A percentile compares a stretch with the other conserved stretches of the same genome.
Conservation (phyloP, 2,113 vertebrate species). For the Pygoscelis antarcticus region DNA sequence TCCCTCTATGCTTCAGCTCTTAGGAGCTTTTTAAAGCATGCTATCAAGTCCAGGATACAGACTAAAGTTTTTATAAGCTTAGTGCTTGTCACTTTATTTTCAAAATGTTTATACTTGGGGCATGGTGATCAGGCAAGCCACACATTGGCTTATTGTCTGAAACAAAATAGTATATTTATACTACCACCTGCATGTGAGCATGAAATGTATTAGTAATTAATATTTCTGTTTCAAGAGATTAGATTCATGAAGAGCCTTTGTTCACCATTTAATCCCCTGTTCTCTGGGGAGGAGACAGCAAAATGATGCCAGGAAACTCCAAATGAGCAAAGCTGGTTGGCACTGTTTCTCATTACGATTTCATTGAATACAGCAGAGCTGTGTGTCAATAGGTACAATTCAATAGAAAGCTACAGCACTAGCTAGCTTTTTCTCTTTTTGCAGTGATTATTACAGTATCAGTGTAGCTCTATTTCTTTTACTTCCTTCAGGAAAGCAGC, state of each 20-base stretch:
- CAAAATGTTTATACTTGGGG: background rate
- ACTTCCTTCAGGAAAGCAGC: background rate
- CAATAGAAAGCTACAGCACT: background rate
- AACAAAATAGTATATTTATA: background rate
- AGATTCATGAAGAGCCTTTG: background rate
- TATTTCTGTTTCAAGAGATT: background rate
- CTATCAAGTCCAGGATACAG: background rate
- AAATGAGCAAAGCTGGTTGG: background rate
- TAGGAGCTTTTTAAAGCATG: background rate
- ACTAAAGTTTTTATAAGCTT: background rate
- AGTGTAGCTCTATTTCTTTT: background rate
- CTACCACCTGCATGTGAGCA: background rate
- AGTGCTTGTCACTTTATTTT: background rate
- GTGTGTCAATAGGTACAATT: background rate
- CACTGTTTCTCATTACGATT: background rate
- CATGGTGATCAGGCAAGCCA: background rate
- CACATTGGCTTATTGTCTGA: background rate
- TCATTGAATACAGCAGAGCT: background rate
- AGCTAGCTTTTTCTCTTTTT: background rate
- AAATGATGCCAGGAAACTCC: background rate
- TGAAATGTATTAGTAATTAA: background rate
- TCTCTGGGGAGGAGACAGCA: background rate
- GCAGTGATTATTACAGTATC: background rate
- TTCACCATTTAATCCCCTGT: background rate
- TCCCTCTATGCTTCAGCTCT: background rate